Evolutionary conservation across 2,888 invertebrate species (phyloP).

Genomic region (Melangyna quadrimaculata): DNA sequence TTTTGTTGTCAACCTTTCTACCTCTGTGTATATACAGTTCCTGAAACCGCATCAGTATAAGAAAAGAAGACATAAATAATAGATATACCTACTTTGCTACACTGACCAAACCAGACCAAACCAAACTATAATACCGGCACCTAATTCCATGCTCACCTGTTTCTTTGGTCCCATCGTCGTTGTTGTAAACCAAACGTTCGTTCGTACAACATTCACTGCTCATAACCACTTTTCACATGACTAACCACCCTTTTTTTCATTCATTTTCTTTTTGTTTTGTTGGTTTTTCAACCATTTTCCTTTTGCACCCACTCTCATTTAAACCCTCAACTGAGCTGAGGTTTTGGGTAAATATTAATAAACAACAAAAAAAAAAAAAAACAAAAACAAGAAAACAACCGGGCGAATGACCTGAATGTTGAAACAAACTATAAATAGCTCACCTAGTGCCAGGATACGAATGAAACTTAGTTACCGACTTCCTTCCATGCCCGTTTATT

Average conservation of each 20-base stretch:
- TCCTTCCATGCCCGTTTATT: conserved; percentile 58
- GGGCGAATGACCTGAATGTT: conserved; percentile 61
- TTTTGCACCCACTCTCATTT: conserved; percentile 2
- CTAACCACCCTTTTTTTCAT: conserved; percentile 47
- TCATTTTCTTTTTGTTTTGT: background rate
- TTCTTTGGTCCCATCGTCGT: conserved; percentile 30
- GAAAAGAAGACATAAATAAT: conserved; percentile 13
- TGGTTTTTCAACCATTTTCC: background rate
- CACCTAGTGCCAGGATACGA: conserved; percentile 61
- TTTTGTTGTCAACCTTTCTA: conserved; percentile 11
- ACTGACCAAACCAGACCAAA: conserved; percentile 25
- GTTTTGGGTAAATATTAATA: conserved; percentile 45
- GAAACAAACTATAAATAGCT: conserved; percentile 61
- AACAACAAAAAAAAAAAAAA: background rate
- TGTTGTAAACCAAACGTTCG: conserved; percentile 9
- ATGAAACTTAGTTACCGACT: conserved; percentile 59
- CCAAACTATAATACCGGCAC: background rate
- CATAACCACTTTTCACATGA: conserved; percentile 66
- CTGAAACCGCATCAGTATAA: background rate
- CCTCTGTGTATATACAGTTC: background rate
- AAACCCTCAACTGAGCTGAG: background rate
- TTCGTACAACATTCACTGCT: conserved; percentile 13
- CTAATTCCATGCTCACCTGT: conserved; percentile 62
- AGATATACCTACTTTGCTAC: conserved; percentile 28
- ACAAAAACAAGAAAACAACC: conserved; percentile 20